Evolutionary conservation across 2,797 vertebrate species (phyloP), one percentile per base, ranked within the genome.

Genomic region (Periparus ater): DNA sequence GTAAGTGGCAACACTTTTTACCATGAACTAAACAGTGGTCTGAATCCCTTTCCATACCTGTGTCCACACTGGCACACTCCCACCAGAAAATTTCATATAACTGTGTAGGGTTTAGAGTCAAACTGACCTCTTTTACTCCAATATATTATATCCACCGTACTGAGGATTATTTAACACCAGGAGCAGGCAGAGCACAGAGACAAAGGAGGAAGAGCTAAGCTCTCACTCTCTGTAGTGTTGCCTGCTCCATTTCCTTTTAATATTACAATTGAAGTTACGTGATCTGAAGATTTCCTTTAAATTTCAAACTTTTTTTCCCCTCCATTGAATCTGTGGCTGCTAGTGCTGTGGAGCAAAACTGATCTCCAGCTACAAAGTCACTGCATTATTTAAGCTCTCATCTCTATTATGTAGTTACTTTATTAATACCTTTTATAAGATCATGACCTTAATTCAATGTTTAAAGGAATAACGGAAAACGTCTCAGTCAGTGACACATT

Each of bases 371-470:
- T 92, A 45, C 68, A 81, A 85, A 96, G 57, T 50, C 42, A 20
- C 30, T 87, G 71, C 44, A 82, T 93, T 93, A 93, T 96, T 97
- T 82, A 96, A 95, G 68, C 23, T 83, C 29, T 70, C 38, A 34
- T 91, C 65, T 90, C 65, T 93, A 76, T 86, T 85, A 74, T 81
- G 68, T 65, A 75, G 72, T 88, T 96, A 51, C 83, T 95, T 93
- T 92, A 95, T 89, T 95, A 95, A 93, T 85, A 93, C 42, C 57
- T 81, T 76, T 85, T 89, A 79, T 72, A 94, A 94, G 87, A 94
- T 93, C 87, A 83, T 67, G 77, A 88, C 87, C 91, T 95, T 91
- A 95, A 91, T 91, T 87, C 82, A 93, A 29, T 62, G 75, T 78
- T 96, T 90, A 95, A 93, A 95, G 57, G 70, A 93, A 91, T 82